Base-by-base conservation (phyloP, 2,113 vertebrate genomes). In the Pterocles orientalis region DNA sequence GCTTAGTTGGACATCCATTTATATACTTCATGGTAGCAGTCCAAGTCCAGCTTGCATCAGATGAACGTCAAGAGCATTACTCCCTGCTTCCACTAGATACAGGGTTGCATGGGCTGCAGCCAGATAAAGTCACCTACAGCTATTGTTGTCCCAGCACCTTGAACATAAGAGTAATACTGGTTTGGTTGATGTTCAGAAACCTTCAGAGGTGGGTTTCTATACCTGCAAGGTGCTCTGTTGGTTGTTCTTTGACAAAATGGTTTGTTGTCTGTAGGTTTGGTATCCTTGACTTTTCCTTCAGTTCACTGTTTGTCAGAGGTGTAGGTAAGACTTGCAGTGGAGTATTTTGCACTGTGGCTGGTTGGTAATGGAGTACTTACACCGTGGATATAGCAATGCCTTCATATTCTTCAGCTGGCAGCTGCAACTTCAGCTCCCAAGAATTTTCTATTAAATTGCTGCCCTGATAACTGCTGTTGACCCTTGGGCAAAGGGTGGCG, bases 321-420 rank as follows among this genome's bases (percentile, higher is more conserved):
- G 43, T 66, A 3, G 10, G n/a, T 53, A 56, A 82, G 34, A 47
- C 18, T 77, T 73, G 10, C n/a, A 58, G 60, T 60, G 69, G 50
- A 82, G 16, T 18, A 10, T 69, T 95, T 80, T 75, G 33, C 12
- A 5, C 43, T 43, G 10, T 60, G 39, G 18, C 3, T 84, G 36
- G 25, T 58, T 88, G 31, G 57, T 54, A 14, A 39, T 33, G 33
- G 43, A 66, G 17, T 70, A 15, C 34, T 50, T 82, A 8, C 2
- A 57, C 34, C 1, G 0, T 0, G 1, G 43, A 6, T 51, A 21
- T n/a, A 72, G 15, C 0, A 0, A 2, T 84, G 18, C 25, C 43
- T 70, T 78, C 2, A 0, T 70, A 68, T 31, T 19, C n/a, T 92
- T 87, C 51, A 39, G 19, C n/a, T 71, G 36, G 8, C 33, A 57